These are phyloP conservation scores for Montipora capricornis DNA, from an alignment of 64 coral and sea anemone genomes.

Conservation along the genomic window DNA sequence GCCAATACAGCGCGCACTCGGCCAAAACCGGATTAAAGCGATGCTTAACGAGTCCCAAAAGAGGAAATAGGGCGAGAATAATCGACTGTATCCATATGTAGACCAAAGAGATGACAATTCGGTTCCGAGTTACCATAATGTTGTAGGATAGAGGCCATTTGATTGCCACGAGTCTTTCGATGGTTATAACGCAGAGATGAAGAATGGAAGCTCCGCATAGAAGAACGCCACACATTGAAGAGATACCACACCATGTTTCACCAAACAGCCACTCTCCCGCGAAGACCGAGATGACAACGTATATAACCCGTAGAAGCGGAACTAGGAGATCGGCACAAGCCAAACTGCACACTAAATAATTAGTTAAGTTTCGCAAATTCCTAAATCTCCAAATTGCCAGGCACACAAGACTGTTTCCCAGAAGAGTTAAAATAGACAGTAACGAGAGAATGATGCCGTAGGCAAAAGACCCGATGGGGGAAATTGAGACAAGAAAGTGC, in stretches of 20 bases:
- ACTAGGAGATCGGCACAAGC: slow-evolving; percentile 78
- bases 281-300: slow-evolving; percentile 64
- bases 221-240: slow-evolving; percentile 82
- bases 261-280: slow-evolving; percentile 79
- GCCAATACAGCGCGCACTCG: slow-evolving; percentile 89
- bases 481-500: slow-evolving; percentile 9
- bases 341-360: slow-evolving; percentile 91
- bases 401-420: slow-evolving; percentile 85
- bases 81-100: slow-evolving; percentile 87
- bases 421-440: slow-evolving; percentile 52
- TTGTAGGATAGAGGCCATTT: slow-evolving; percentile 83
- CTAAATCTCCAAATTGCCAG: slow-evolving; percentile 83
- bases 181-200: slow-evolving; percentile 82
- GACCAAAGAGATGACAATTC: slow-evolving; percentile 41
- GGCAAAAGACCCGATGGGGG: slow-evolving; percentile 23
- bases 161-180: slow-evolving; percentile 83
- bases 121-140: slow-evolving; percentile 64
- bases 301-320: slow-evolving; percentile 74
- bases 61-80: slow-evolving; percentile 66
- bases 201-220: slow-evolving; percentile 88
- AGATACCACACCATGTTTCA: slow-evolving; percentile 70
- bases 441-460: slow-evolving; percentile 56
- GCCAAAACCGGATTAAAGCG: slow-evolving; percentile 69
- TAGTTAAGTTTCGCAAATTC: slow-evolving; percentile 80
- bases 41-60: slow-evolving; percentile 56